Evolutionary conservation across 2,113 vertebrate species (phyloP).

Genomic region (Platysteira castanea): DNA sequence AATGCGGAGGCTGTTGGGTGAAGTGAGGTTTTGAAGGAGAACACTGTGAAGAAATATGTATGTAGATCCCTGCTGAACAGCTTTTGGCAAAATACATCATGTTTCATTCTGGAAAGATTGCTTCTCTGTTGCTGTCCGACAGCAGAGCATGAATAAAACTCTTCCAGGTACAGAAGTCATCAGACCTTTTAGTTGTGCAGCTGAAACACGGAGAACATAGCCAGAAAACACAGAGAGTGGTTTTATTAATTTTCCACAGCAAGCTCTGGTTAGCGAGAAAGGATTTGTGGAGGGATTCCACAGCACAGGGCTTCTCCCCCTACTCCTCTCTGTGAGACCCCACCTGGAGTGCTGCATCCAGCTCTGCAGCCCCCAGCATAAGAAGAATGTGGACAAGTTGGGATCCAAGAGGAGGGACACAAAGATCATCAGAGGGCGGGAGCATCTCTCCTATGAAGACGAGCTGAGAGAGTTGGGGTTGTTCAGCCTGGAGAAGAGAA

Average conservation of each 20-base stretch:
- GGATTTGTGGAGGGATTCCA: background rate
- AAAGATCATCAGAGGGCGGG: background rate
- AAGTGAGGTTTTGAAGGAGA: background rate
- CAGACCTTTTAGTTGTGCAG: no score
- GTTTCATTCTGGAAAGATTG: background rate
- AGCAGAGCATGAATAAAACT: background rate
- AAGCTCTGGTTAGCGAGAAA: background rate
- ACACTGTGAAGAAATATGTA: background rate
- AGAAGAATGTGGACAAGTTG: background rate
- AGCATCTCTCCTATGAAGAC: background rate
- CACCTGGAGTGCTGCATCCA: background rate
- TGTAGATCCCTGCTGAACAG: background rate
- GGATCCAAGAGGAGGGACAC: background rate
- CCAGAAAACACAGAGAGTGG: background rate
- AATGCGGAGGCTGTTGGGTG: background rate
- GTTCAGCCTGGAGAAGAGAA: background rate
- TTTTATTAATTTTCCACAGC: background rate
- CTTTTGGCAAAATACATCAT: background rate
- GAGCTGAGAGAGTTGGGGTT: background rate
- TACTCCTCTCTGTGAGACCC: background rate
- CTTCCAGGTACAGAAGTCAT: background rate
- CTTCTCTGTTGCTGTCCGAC: background rate
- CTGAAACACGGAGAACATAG: background rate
- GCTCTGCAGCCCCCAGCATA: background rate
- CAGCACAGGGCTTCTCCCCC: background rate